Base-by-base conservation (phyloP, 2,888 invertebrate genomes). In the Choristoneura rosaceana region DNA sequence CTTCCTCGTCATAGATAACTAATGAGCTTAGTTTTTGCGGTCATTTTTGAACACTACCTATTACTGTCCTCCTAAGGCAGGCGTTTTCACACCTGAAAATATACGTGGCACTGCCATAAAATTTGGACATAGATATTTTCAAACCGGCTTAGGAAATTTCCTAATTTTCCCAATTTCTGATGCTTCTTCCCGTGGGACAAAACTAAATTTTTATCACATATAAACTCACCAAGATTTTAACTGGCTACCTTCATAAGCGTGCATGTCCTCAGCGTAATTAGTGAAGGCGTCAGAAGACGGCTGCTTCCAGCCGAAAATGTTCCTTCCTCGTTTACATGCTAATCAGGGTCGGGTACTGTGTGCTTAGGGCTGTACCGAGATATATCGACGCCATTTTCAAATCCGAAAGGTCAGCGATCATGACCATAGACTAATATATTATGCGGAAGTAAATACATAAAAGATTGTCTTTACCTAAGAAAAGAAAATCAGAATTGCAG, bases 301-400 rank as follows among this genome's bases (percentile, higher is more conserved):
- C 85, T 88, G 87, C 88, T 81, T 79, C 84, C 80, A 85, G 84
- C 80, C 84, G 86, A 87, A 88, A 89, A 90, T 90, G 91, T 90
- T 90, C 92, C 82, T 84, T 89, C 88, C 92, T 93, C 91, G 92
- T 93, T 92, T 93, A 90, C 92, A 93, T 93, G 93, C 89, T 93
- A 93, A 93, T 93, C 91, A 92, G 90, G 85, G 84, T 84, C 86
- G 87, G 12, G 82, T 12, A 25, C 25, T 55, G 87, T 85, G 87
- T 86, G 86, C 87, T 87, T 89, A 87, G 87, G 86, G 84, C 84
- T 82, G 78, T 82, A 79, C 47, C n/a, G 55, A 79, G 81, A 78
- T 82, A 84, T 86, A 83, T 84, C 80, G 81, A 79, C 80, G 78
- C 81, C 79, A 81, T 82, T 81, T 80, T 64, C 34, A 64, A 64